Evolutionary conservation across 2,888 invertebrate species (phyloP), one percentile per base, ranked within the genome.

Genomic region (Schrankia costaestrigalis): DNA sequence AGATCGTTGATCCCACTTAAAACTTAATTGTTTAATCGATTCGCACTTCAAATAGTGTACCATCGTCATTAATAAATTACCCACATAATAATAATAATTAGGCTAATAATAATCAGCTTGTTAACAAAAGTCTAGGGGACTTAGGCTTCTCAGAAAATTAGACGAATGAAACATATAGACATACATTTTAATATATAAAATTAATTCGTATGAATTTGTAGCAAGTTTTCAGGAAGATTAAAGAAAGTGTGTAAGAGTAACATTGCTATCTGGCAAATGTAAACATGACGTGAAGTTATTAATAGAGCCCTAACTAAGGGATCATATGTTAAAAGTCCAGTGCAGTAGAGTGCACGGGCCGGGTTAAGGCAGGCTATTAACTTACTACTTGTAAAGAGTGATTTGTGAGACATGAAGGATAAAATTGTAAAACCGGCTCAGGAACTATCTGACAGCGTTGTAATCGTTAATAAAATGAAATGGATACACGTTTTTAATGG

Each of bases 1-100:
- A 75, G 81, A 82, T 70, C 81, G 61, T 81, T 80, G 82, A 80
- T 82, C 82, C 81, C 83, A 78, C 76, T 80, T 73, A 53, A 66
- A 68, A 70, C 49, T 72, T 79, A 77, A 79, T 78, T 75, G 73
- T 64, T 72, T 56, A 64, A 71, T 70, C 67, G 68, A 72, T 72
- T 71, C 56, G 52, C 55, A 66, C 48, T 67, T 68, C 58, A 46
- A 74, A 60, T 66, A 67, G 61, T 61, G 18, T 55, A n/a, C n/a
- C n/a, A 58, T 58, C 42, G 35, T 37, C 40, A 44, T 56, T 43
- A 46, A n/a, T 41, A 48, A 54, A 54, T 48, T 60, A 44, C 50
- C 34, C 35, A 31, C 48, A 43, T 40, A 41, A 14, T 27, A 36
- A 48, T 33, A 24, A n/a, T n/a, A n/a, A n/a, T n/a, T n/a, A n/a